Conservation (phyloP, 2,888 invertebrate genomes). For the Pterostichus madidus region DNA sequence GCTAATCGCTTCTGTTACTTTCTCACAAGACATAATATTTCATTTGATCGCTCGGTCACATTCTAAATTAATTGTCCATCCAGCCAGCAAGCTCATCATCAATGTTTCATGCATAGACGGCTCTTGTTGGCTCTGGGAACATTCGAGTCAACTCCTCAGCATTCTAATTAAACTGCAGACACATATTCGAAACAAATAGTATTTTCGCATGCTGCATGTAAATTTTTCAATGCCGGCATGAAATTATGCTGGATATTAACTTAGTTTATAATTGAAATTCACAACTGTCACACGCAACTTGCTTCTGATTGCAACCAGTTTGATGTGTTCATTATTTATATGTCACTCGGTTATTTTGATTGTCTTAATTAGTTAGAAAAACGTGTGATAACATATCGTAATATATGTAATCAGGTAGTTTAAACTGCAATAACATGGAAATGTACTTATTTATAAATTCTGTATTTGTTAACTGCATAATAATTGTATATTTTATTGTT, state of each 20-base stretch:
- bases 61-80: background rate
- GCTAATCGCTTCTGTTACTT: background rate
- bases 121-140: conserved; percentile 4
- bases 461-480: conserved; percentile 29
- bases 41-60: conserved; percentile 10
- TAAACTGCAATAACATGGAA: conserved; percentile 38
- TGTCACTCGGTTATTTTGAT: conserved; percentile 49
- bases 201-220: conserved; percentile 58
- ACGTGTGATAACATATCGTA: conserved; percentile 39
- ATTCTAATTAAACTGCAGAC: conserved; percentile 53
- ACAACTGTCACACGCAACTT: conserved; percentile 63
- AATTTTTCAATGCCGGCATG: conserved; percentile 61
- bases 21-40: conserved; percentile 9
- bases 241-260: conserved; percentile 59
- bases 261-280: conserved; percentile 64
- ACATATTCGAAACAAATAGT: conserved; percentile 64
- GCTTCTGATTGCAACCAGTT: conserved; percentile 54
- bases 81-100: background rate
- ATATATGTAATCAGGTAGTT: conserved; percentile 34
- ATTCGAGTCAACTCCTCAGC: conserved; percentile 1
- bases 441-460: conserved; percentile 36
- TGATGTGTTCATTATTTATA: conserved; percentile 61
- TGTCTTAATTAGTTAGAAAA: conserved; percentile 50
- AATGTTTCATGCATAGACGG: background rate
- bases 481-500: conserved; percentile 44